Conservation (phyloP, 1,140 invertebrate species). For the Lasioglossum albipes region DNA sequence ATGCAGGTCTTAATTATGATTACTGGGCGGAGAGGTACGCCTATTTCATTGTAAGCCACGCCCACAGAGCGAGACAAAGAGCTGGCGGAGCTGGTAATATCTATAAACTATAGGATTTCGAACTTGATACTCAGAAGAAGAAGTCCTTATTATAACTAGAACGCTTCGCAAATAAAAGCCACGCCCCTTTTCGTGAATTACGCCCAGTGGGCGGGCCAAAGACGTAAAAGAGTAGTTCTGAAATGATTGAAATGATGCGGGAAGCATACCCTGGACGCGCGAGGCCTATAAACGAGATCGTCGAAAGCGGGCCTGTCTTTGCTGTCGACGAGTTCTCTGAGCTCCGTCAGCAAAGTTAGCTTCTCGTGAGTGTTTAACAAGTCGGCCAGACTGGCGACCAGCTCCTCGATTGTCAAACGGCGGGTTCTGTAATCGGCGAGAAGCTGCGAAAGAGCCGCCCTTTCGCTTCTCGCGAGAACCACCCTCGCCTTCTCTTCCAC, state of each 20-base stretch:
- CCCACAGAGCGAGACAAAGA: no score
- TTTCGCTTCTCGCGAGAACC: constrained; percentile 90
- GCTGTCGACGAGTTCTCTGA: constrained; percentile 90
- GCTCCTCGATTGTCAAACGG: constrained; percentile 91
- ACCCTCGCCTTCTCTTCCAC: constrained; percentile 94
- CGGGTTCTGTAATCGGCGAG: constrained; percentile 93
- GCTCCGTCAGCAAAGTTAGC: constrained; percentile 93
- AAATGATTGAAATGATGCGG: neutral
- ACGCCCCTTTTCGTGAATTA: neutral
- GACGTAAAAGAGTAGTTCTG: neutral
- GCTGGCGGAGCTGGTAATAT: no score
- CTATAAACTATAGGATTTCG: no score
- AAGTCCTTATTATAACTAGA: no score
- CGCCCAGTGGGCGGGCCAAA: neutral
- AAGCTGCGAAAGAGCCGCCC: constrained; percentile 93
- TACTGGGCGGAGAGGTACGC: no score
- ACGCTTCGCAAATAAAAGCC: no score
- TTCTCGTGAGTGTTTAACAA: constrained; percentile 95
- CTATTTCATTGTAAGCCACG: no score
- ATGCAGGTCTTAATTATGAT: no score
- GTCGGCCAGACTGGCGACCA: constrained; percentile 93
- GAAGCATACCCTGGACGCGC: constrained; percentile 78
- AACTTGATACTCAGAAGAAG: no score
- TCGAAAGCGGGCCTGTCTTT: constrained; percentile 93
- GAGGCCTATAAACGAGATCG: constrained; percentile 91